Evolutionary conservation across 2,113 vertebrate genomes (phyloP).

Genomic region (Callocephalon fimbriatum): DNA sequence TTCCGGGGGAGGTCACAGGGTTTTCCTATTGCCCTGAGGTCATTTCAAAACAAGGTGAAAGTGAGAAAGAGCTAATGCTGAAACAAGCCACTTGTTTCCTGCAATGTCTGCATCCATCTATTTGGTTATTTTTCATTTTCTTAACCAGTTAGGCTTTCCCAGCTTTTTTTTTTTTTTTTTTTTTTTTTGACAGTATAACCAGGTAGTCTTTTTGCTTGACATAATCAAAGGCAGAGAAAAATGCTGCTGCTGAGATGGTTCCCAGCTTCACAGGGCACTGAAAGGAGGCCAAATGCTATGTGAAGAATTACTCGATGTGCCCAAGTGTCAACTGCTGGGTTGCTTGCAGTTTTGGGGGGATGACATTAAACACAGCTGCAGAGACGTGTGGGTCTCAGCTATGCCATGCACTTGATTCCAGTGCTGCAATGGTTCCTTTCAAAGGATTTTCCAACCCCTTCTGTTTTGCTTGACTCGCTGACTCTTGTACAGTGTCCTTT

Average conservation of each 20-base stretch:
- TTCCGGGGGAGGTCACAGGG: not conserved
- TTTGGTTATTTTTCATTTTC: not conserved
- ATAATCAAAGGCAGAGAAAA: not conserved
- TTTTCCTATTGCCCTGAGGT: fast-evolving
- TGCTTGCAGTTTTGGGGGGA: not conserved
- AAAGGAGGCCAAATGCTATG: not conserved
- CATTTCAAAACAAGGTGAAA: not conserved
- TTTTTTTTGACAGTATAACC: not conserved
- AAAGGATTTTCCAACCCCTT: not conserved
- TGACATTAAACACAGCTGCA: not conserved
- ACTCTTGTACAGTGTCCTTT: not conserved
- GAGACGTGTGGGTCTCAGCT: not conserved
- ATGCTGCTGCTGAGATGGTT: not conserved
- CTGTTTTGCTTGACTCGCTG: not conserved
- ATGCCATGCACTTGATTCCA: not conserved
- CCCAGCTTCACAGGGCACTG: not conserved
- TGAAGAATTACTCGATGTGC: not conserved
- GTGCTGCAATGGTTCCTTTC: not conserved
- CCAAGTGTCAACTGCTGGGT: not conserved
- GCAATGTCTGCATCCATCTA: fast-evolving
- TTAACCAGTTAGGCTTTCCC: not conserved
- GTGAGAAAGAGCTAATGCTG: not conserved
- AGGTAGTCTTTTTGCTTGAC: not conserved
- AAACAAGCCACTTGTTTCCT: not conserved
- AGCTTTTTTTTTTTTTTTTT: fast-evolving